Evolutionary conservation across 2,888 invertebrate genomes (phyloP), one percentile per base, ranked within the genome.

Genomic region (Habroteleia sp.): DNA sequence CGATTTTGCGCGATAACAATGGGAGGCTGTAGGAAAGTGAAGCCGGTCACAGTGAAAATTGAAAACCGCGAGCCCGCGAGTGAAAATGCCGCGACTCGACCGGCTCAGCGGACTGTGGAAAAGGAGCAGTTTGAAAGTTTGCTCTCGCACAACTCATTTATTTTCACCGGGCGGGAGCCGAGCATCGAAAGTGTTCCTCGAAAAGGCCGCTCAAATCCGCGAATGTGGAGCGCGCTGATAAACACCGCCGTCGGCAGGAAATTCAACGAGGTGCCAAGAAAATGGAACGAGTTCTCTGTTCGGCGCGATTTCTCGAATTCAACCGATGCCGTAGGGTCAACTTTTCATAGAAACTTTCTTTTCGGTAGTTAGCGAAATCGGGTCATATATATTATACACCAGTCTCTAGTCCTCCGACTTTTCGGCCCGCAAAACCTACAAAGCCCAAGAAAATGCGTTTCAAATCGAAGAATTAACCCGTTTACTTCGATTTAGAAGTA

Each of bases 121-220:
- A 80, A 82, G 81, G 78, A 77, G 76, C 83, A 79, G 82, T 84
- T 83, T 82, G 84, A 84, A 84, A 84, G 84, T 84, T 72, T n/a
- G 77, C 76, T 77, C 74, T 73, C 75, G 76, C 78, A 77, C 71
- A 74, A 74, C 68, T 71, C 78, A 77, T 65, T 76, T 81, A 84
- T 85, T 85, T 85, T 85, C 85, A 84, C 84, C 82, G 54, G 41
- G 46, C 37, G 44, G 27, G 10, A 48, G 35, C 46, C 37, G 44
- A 29, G 10, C 66, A 73, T 35, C 66, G 74, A 74, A 74, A 73
- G 73, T 73, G 65, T 66, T 73, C 60, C 65, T 63, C 65, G 42
- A 65, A 39, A 65, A 62, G 65, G 44, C 29, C 29, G 20, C 23
- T 56, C 27, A 35, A 73, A 65, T 42, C 65, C 35, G 48, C 63